Evolutionary conservation across 2,888 invertebrate species (phyloP).

Genomic region (Campopleginae sp.): DNA sequence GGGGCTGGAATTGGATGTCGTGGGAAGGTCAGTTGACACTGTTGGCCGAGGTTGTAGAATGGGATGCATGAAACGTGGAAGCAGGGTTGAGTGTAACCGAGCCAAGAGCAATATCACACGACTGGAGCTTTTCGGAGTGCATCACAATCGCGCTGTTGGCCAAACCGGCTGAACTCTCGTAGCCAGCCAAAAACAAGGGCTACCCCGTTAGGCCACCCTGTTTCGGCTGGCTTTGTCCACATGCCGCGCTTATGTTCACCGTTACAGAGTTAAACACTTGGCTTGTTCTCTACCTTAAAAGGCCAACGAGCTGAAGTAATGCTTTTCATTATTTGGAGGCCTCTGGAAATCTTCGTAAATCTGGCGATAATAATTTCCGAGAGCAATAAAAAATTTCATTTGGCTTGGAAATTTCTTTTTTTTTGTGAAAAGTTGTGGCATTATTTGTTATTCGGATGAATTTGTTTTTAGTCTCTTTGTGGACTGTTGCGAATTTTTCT

Average conservation of each 20-base stretch:
- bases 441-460: background rate
- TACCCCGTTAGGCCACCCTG: slow-evolving; percentile 9
- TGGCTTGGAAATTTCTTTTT: background rate
- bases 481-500: background rate
- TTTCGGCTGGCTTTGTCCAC: slow-evolving; percentile 45
- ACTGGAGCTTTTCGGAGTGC: slow-evolving; percentile 62
- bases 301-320: slow-evolving; percentile 17
- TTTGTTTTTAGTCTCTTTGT: background rate
- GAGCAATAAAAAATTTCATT: background rate
- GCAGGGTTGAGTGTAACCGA: slow-evolving; percentile 57
- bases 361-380: background rate
- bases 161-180: slow-evolving; percentile 34
- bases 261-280: slow-evolving; percentile 40
- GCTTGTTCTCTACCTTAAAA: slow-evolving; percentile 17
- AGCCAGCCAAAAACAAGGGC: slow-evolving; percentile 51
- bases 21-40: slow-evolving; percentile 40
- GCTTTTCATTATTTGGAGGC: background rate
- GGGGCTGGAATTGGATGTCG: slow-evolving; percentile 22
- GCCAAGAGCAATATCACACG: slow-evolving; percentile 65
- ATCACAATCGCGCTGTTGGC: slow-evolving; percentile 58
- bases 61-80: slow-evolving; percentile 13
- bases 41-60: slow-evolving; percentile 16
- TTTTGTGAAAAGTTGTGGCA: background rate
- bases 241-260: slow-evolving; percentile 52
- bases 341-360: background rate